Base-by-base conservation (phyloP, 2,888 invertebrate genomes). In the Trissoscelio sp. region DNA sequence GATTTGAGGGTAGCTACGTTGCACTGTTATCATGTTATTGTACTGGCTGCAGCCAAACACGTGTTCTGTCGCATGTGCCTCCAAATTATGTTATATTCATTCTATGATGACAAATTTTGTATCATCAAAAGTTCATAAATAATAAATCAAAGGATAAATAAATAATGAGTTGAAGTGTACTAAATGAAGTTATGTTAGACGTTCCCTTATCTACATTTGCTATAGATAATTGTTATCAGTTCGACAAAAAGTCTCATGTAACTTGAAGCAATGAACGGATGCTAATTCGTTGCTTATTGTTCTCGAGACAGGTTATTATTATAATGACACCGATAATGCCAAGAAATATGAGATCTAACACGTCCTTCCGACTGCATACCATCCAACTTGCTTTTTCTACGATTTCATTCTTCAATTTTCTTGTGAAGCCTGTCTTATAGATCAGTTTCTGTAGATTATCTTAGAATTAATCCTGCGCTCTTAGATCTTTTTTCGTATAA, bases 1-100 rank as follows among this genome's bases (percentile, higher is more conserved):
- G 89, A 90, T 90, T 89, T 88, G 86, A 88, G 88, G 88, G 87
- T 86, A 86, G 85, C 74, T 66, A 75, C 84, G 83, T 46, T 51
- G 84, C 82, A 84, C 85, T 85, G 86, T 87, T 87, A 87, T 83
- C 79, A 79, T 60, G 79, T 64, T 66, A 78, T 73, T 78, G 81
- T 82, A 67, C 58, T 58, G 22, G 34, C 20, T 62, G 55, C 72
- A 28, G 44, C 44, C 37, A 67, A 77, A 73, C 81, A 81, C 78
- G 77, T 77, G 81, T 66, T 67, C 77, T 46, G 42, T 31, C 51
- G 46, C 70, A 75, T 66, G 64, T 51, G 66, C 53, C 66, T 42
- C 60, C 48, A 77, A 81, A 77, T 81, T 53, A 77, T 77, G 9
- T 48, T 37, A 57, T 28, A 64, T 79, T 77, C 67, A 69, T 48